Evolutionary conservation across 2,797 vertebrate species (phyloP), one percentile per base, ranked within the genome.

Genomic region (Galaxias olidus): DNA sequence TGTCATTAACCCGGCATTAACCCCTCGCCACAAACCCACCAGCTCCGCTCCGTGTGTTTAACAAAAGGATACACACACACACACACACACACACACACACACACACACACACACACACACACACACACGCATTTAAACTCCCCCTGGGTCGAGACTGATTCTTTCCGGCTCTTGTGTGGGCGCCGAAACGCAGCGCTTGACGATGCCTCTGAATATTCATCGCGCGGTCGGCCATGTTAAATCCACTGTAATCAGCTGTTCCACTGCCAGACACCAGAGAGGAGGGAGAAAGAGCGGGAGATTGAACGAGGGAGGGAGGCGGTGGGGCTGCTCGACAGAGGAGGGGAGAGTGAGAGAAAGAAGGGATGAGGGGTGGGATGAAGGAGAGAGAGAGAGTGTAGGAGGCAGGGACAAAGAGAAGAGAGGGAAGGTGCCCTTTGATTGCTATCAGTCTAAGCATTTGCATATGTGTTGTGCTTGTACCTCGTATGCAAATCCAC

Each of bases 381-480:
- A 68, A 44, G 73, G 46, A 10, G 75, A 77, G 49, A 1, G 76
- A 45, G 65, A 56, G n/a, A 12, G 51, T 63, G 64, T 67, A 69
- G 70, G 68, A 56, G 63, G 14, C n/a, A 15, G 10, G 42, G 48
- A 66, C 13, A 69, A 75, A 73, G 64, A 71, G 74, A 75, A 20
- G 55, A 63, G 73, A 73, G 75, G 64, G 84, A 86, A 45, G 75
- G 86, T 89, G 92, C 88, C 92, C 93, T 92, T 92, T 93, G 90
- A 91, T 91, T 87, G 86, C 90, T 89, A 85, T 91, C 91, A 86
- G 91, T 88, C 89, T 93, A 87, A 61, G 82, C 84, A 95, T 97
- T 96, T 96, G 87, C 95, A 96, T 96, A 91, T 88, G 82, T 79
- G 79, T 92, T 88, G 93, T 91, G 93, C 89, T n/a, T 89, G 87